These are phyloP conservation scores for Diaphora mendica DNA, from an alignment of 2,888 invertebrate genomes.

Conservation along the genomic window DNA sequence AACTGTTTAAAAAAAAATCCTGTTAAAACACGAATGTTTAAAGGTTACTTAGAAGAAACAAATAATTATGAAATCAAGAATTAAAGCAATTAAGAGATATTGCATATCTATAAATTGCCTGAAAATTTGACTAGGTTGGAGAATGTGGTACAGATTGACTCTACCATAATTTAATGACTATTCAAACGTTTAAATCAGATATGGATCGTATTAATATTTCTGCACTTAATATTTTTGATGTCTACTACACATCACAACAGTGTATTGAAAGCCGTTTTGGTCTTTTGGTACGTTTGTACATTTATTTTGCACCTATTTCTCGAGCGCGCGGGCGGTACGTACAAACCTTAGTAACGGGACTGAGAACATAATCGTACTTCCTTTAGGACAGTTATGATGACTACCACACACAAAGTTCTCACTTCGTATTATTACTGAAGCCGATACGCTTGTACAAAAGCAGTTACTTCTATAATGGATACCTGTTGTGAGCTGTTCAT, in stretches of 20 bases:
- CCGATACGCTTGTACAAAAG: conserved; percentile 57
- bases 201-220: too few species aligned
- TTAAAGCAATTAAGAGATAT: too few species aligned
- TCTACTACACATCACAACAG: neutral
- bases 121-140: too few species aligned
- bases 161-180: too few species aligned
- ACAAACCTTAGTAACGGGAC: conserved; percentile 65
- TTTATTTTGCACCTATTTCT: conserved; percentile 18
- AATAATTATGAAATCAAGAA: too few species aligned
- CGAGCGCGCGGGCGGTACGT: conserved; percentile 20
- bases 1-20: too few species aligned
- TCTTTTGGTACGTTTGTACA: neutral
- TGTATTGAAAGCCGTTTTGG: neutral
- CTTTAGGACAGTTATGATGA: conserved; percentile 74
- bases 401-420: conserved; percentile 68
- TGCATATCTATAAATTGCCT: too few species aligned
- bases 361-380: conserved; percentile 72
- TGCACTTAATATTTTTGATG: too few species aligned
- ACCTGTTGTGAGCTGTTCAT: conserved; percentile 2
- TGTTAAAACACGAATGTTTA: too few species aligned
- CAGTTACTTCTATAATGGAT: conserved; percentile 21
- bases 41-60: too few species aligned
- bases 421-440: conserved; percentile 64
- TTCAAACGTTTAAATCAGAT: too few species aligned
- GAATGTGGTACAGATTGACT: too few species aligned